Conservation (phyloP, 2,888 invertebrate species). For the Epinotia bilunana region DNA sequence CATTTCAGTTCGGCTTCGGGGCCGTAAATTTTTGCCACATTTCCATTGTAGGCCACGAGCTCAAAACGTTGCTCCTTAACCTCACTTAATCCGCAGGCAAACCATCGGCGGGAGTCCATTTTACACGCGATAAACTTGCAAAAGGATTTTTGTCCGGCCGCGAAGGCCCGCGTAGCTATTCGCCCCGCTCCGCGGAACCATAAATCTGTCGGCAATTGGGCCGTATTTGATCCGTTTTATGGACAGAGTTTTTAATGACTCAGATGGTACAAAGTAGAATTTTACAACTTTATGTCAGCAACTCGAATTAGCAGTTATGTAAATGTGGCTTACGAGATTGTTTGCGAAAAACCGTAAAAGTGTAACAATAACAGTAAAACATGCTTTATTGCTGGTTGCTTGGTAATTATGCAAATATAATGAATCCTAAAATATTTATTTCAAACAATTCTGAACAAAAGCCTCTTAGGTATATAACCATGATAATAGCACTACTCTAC, state of each 20-base stretch:
- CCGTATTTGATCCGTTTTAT: constrained; percentile 65
- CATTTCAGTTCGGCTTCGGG: constrained; percentile 36
- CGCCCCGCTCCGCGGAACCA: constrained; percentile 52
- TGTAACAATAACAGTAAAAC: constrained; percentile 37
- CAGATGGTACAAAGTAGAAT: constrained; percentile 49
- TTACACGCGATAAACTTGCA: constrained; percentile 71
- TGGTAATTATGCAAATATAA: constrained; percentile 38
- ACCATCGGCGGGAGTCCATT: constrained; percentile 64
- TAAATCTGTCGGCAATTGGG: constrained; percentile 65
- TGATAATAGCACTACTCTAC: too few relatives aligned
- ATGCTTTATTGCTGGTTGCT: constrained; percentile 36
- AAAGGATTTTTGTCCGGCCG: constrained; percentile 63
- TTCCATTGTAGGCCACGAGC: constrained; percentile 42
- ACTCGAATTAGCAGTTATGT: constrained; percentile 54
- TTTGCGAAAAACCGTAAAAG: constrained; percentile 31
- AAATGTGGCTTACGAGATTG: constrained; percentile 47
- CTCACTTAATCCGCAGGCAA: constrained; percentile 65
- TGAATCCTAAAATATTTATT: constrained; percentile 7
- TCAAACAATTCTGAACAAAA: too few relatives aligned
- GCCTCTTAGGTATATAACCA: too few relatives aligned
- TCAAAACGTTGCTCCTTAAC: constrained; percentile 56
- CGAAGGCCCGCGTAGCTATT: constrained; percentile 49
- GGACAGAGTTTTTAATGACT: constrained; percentile 66
- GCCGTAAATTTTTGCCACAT: constrained; percentile 44
- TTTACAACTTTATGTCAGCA: constrained; percentile 47